phyloP scores from a whole-genome alignment of 2,797 vertebrate species.

The Poeciliopsis presidionis region DNA sequence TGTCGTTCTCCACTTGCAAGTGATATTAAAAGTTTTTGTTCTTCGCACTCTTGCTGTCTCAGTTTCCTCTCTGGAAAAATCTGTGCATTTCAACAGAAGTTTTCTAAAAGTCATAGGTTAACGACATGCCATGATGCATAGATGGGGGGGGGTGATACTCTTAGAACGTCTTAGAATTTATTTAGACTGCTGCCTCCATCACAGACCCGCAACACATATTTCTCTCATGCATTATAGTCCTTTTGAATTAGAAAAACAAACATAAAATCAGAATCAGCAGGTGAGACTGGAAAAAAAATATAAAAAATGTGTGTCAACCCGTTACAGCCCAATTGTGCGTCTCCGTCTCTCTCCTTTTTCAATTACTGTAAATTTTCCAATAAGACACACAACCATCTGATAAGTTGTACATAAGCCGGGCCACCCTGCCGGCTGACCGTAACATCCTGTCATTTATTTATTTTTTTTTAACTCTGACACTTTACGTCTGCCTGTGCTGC shows the following conservation, averaged over 20 bases:
- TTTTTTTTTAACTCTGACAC: slow-evolving; percentile 20
- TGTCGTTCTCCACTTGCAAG: too few relatives aligned
- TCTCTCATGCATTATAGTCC: neutral
- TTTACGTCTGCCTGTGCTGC: slow-evolving; percentile 73
- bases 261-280: neutral
- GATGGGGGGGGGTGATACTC: too few relatives aligned
- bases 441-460: slow-evolving; percentile 3
- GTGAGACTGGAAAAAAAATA: neutral
- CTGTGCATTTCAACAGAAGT: neutral
- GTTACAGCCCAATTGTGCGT: neutral
- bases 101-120: neutral
- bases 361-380: slow-evolving; percentile 20
- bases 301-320: neutral
- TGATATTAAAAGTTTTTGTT: too few relatives aligned
- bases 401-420: slow-evolving; percentile 10
- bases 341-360: neutral
- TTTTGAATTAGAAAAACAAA: neutral
- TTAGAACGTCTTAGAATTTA: neutral
- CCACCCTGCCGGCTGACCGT: slow-evolving; percentile 35
- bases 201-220: neutral
- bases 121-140: neutral
- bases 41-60: too few relatives aligned
- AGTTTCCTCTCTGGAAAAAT: too few relatives aligned
- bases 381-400: neutral
- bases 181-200: neutral